phyloP scores from a whole-genome alignment of 2,797 vertebrate species.

The Micromesistius poutassou region DNA sequence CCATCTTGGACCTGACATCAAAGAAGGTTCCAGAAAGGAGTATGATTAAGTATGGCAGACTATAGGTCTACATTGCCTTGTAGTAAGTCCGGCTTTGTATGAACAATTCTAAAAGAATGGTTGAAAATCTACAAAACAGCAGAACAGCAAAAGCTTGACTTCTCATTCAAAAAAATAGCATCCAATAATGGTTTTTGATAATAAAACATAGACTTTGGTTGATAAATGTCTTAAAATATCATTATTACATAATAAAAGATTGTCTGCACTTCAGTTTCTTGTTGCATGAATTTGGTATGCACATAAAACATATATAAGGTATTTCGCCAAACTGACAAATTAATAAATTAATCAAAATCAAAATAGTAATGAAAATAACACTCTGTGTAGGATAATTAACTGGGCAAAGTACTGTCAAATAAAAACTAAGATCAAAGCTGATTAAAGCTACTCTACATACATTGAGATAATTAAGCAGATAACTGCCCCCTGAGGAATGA shows the following conservation, averaged over 20 bases:
- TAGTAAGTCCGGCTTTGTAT: neutral
- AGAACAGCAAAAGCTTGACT: neutral
- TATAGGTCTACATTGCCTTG: too few relatives aligned
- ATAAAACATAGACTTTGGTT: neutral
- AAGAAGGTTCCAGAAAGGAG: neutral
- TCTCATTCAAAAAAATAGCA: neutral
- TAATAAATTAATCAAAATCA: too few relatives aligned
- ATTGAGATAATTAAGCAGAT: neutral
- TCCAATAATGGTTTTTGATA: too few relatives aligned
- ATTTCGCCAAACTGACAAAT: too few relatives aligned
- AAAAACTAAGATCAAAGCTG: neutral
- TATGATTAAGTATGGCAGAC: neutral
- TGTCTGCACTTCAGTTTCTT: neutral
- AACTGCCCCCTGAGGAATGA: neutral
- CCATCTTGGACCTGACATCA: neutral
- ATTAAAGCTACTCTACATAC: neutral
- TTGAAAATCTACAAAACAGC: neutral
- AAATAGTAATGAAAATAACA: too few relatives aligned
- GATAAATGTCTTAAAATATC: too few relatives aligned
- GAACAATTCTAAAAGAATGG: neutral
- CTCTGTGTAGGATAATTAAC: neutral
- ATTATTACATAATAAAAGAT: neutral
- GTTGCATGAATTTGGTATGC: neutral
- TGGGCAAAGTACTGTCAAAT: neutral
- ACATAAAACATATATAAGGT: neutral